A percentile compares a stretch with the other conserved stretches of the same genome.
phyloP scores from a whole-genome alignment of 2,113 vertebrate genomes.

The Tetraodon nigroviridis region DNA sequence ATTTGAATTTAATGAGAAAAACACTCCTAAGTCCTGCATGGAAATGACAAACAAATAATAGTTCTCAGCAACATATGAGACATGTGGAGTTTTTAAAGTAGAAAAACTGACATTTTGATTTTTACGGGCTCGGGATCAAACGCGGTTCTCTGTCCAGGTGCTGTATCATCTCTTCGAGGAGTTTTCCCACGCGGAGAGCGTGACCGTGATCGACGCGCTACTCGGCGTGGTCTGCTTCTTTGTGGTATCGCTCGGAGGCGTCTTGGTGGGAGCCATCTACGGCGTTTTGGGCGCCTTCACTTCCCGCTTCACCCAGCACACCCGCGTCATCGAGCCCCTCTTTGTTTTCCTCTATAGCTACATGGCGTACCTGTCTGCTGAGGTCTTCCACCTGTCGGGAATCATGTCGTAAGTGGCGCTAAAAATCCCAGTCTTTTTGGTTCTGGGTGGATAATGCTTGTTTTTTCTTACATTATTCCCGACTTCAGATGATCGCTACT shows the following conservation, averaged over 20 bases:
- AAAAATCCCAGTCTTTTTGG: too few relatives aligned
- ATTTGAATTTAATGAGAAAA: too few relatives aligned
- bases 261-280: conserved; percentile 86
- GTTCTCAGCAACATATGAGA: not conserved
- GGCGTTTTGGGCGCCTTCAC: conserved; percentile 90
- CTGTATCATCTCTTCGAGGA: conserved; percentile 95
- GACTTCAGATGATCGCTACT: too few relatives aligned
- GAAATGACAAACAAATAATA: too few relatives aligned
- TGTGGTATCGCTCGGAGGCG: conserved; percentile 85
- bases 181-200: conserved; percentile 74
- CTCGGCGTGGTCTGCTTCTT: conserved; percentile 92
- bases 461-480: too few relatives aligned
- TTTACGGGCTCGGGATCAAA: not conserved
- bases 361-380: conserved; percentile 93
- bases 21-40: too few relatives aligned
- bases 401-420: conserved; percentile 90
- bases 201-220: conserved; percentile 79
- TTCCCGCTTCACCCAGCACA: conserved; percentile 90
- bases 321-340: conserved; percentile 95
- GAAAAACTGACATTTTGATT: not conserved
- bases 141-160: conserved; percentile 72
- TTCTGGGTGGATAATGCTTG: too few relatives aligned
- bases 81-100: not conserved
- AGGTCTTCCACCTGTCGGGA: conserved; percentile 94
- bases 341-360: conserved; percentile 99